phyloP scores from a whole-genome alignment of 1,140 invertebrate species.

The Pinna nobilis region DNA sequence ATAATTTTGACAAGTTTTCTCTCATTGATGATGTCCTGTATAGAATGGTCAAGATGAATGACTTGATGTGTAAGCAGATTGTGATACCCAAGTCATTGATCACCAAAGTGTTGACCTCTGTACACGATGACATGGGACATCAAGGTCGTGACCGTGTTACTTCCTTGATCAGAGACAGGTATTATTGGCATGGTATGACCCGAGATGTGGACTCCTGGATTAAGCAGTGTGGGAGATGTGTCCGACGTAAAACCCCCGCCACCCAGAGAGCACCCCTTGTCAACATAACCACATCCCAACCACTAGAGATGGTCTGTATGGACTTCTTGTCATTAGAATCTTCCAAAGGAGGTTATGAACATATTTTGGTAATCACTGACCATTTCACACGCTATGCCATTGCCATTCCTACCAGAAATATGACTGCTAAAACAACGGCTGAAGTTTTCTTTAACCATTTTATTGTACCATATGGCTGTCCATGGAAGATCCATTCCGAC shows the following conservation, averaged over 20 bases:
- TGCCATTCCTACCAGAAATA: constrained; percentile 9
- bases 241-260: neutral
- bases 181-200: constrained; percentile 36
- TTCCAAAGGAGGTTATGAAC: constrained; percentile 8
- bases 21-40: neutral
- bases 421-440: constrained; percentile 11
- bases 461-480: neutral
- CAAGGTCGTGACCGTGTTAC: constrained; percentile 12
- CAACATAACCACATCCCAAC: constrained; percentile 3
- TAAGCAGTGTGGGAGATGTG: constrained; percentile 6
- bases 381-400: constrained; percentile 20
- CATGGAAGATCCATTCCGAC: constrained; percentile 1
- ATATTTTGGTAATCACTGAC: constrained; percentile 27
- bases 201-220: constrained; percentile 33
- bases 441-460: constrained; percentile 3
- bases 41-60: neutral
- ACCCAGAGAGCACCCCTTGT: constrained; percentile 17
- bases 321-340: constrained; percentile 32
- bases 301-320: constrained; percentile 33
- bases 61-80: constrained; percentile 2
- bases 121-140: constrained; percentile 39
- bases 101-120: constrained; percentile 1
- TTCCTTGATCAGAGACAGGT: constrained; percentile 14
- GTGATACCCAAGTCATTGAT: constrained; percentile 14
- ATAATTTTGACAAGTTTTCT: neutral